Conservation (phyloP, 2,113 vertebrate genomes). For the Spheniscus mendiculus region DNA sequence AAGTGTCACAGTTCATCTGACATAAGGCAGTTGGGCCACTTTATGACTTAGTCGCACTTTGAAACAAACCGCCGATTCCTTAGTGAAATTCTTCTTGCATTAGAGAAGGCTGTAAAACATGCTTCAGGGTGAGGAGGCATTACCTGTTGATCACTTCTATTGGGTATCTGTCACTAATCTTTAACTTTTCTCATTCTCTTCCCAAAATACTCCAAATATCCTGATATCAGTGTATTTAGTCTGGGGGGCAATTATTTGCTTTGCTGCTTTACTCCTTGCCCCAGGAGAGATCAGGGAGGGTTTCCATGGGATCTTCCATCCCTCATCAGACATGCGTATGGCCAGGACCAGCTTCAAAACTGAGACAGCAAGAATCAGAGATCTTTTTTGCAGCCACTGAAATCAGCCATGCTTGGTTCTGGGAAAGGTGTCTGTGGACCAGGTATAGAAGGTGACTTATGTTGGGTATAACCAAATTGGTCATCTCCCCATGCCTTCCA, state of each 20-base stretch:
- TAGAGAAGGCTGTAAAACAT: background rate
- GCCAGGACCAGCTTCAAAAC: background rate
- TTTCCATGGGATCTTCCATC: background rate
- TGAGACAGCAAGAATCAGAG: background rate
- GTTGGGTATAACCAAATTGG: background rate
- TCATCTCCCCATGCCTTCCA: background rate
- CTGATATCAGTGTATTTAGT: too few species aligned
- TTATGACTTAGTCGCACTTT: background rate
- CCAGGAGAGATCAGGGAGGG: background rate
- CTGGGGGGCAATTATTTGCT: background rate
- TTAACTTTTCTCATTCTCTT: background rate
- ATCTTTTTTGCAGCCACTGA: background rate
- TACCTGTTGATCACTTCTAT: background rate
- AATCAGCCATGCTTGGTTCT: background rate
- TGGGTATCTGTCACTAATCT: background rate
- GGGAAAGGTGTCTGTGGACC: background rate
- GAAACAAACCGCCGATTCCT: background rate
- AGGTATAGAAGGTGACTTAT: background rate
- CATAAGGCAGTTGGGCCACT: background rate
- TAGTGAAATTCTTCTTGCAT: background rate
- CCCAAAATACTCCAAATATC: background rate
- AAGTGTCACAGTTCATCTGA: background rate
- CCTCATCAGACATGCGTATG: accelerated
- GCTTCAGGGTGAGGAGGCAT: background rate
- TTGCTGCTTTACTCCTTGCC: background rate